Percentiles rank a stretch among this genome's conserved stretches.
Evolutionary conservation across 1,140 invertebrate genomes (phyloP).

Genomic region (Ruditapes philippinarum): DNA sequence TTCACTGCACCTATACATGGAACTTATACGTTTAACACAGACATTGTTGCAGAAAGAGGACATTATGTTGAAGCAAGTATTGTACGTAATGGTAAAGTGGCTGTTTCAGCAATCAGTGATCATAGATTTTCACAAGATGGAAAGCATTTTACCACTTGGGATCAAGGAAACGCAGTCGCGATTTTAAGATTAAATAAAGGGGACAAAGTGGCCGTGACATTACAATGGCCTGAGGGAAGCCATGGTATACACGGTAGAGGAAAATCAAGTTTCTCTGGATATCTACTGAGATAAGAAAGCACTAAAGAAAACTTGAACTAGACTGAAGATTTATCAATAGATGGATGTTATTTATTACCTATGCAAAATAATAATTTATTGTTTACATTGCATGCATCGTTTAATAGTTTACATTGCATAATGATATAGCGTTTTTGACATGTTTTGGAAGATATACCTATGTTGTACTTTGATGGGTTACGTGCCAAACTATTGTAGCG

Average conservation of each 20-base stretch:
- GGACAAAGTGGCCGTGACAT: background rate
- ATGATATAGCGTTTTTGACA: no score
- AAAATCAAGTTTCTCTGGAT: constrained; percentile 14
- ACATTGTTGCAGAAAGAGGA: constrained; percentile 1
- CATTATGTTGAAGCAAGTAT: constrained; percentile 30
- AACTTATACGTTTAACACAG: constrained; percentile 2
- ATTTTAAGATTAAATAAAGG: background rate
- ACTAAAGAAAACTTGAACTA: no score
- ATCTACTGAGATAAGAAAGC: constrained; percentile 3
- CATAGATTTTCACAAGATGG: background rate
- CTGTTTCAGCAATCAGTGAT: constrained; percentile 12
- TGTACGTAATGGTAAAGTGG: background rate
- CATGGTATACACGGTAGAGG: background rate
- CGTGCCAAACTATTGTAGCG: no score
- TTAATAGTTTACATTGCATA: no score
- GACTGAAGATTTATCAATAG: no score
- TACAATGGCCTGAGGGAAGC: constrained; percentile 5
- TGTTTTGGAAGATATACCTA: no score
- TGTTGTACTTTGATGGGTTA: no score
- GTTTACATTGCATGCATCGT: no score
- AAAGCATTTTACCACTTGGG: background rate
- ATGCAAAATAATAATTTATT: no score
- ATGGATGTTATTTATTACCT: no score
- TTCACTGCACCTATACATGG: background rate
- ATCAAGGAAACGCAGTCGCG: background rate